A percentile compares a stretch with the other conserved stretches of the same genome.
Conservation (phyloP, 1,140 invertebrate species). For the Trichomalopsis sarcophagae region DNA sequence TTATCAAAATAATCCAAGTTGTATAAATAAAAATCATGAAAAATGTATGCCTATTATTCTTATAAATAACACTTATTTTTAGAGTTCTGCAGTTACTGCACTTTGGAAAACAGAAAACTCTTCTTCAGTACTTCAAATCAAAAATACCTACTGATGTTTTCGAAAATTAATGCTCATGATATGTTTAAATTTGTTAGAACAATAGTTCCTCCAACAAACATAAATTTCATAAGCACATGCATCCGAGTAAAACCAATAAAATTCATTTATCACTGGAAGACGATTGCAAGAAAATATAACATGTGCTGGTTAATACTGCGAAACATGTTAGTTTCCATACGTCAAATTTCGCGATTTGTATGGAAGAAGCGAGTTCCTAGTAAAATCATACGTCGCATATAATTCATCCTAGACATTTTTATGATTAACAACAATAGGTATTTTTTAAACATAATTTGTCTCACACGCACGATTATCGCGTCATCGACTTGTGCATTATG, state of each 20-base stretch:
- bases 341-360: constrained; percentile 7
- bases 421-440: constrained; percentile 48
- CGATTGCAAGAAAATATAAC: constrained; percentile 21
- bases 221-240: constrained; percentile 13
- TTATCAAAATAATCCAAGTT: constrained; percentile 20
- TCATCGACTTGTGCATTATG: constrained; percentile 51
- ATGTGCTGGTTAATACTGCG: constrained; percentile 24
- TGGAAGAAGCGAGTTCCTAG: constrained; percentile 1
- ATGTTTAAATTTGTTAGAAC: constrained; percentile 46
- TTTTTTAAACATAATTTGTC: constrained; percentile 51
- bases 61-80: constrained; percentile 44
- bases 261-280: constrained; percentile 24
- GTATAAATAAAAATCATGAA: constrained; percentile 33
- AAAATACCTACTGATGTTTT: constrained; percentile 48
- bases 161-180: constrained; percentile 41
- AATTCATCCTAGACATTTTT: constrained; percentile 10
- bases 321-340: not conserved
- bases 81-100: constrained; percentile 34
- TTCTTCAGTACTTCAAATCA: constrained; percentile 21
- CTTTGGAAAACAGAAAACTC: constrained; percentile 25
- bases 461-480: constrained; percentile 43
- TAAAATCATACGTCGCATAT: constrained; percentile 12
- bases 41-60: constrained; percentile 13
- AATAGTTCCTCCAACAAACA: constrained; percentile 13
- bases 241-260: not conserved